Base-by-base conservation (phyloP, 1,140 invertebrate species). In the Hormaphis cornu region DNA sequence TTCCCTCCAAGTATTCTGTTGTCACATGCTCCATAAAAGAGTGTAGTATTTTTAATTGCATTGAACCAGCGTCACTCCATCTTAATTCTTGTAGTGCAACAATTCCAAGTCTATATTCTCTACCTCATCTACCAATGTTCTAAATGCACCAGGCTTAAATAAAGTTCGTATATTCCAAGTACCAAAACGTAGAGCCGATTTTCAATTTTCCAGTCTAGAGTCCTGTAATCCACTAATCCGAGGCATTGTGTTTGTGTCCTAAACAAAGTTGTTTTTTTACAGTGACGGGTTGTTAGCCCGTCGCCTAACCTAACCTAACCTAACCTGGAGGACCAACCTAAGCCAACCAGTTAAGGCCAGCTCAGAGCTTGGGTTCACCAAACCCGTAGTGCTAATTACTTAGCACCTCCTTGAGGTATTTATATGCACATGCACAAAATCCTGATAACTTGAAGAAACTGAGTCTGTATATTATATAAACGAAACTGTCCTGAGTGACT, bases 141-240 rank as follows among this genome's bases (percentile, higher is more conserved):
- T 24, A 24, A 46, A 1, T 61, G 33, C 54, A 10, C 71, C 58
- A 24, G 71, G 63, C 37, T 35, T 40, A 44, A 56, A 26, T 18
- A 72, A 37, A 46, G 48, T 73, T 28, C 69, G 24, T 50, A 70
- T 44, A 63, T 73, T 72, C 72, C 72, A 73, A 10, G 72, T 72
- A 37, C 56, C 66, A 28, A 58, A 61, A 69, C 22, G 61, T 46
- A 69, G 26, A 24, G 28, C 63, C 20, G n/a, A 28, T 22, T 69
- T 22, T 18, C 20, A 48, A 16, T 42, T 69, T 48, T 48, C 24
- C 37, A 44, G 59, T 44, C 14, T 66, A 18, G 12, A n/a, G 37
- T 44, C 37, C 24, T 66, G 40, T 42, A 26, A 50, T 50, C 46
- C 46, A 50, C 46, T 24, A 50, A 24, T 50, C 46, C 46, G 22